phyloP scores from a whole-genome alignment of 1,140 invertebrate genomes.

The Cherax destructor region DNA sequence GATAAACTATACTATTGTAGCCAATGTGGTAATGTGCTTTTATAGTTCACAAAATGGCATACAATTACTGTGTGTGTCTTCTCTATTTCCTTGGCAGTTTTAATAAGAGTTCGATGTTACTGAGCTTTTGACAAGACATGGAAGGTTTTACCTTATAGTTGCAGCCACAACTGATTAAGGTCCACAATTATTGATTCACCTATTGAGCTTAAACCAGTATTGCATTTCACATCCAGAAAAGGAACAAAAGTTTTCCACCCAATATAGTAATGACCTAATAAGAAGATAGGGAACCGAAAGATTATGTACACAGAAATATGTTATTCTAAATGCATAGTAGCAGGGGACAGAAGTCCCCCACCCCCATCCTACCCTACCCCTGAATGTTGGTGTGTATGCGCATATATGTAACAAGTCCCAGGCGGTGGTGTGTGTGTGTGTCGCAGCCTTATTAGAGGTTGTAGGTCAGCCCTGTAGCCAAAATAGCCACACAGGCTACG shows the following conservation, averaged over 20 bases:
- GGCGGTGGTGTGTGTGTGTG: slow-evolving; percentile 37
- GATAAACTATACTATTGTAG: slow-evolving; percentile 56
- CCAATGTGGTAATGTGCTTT: slow-evolving; percentile 64
- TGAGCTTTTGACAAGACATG: slow-evolving; percentile 6
- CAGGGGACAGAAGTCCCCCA: slow-evolving; percentile 30
- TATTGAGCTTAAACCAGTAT: slow-evolving; percentile 54
- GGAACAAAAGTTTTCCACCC: slow-evolving; percentile 36
- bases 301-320: slow-evolving; percentile 38
- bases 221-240: slow-evolving; percentile 51
- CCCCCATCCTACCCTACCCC: slow-evolving; percentile 31
- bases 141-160: slow-evolving; percentile 7
- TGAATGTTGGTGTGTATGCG: slow-evolving; percentile 56
- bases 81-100: slow-evolving; percentile 42
- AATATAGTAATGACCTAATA: slow-evolving; percentile 32
- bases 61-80: slow-evolving; percentile 47
- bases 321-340: slow-evolving; percentile 51
- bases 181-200: slow-evolving; percentile 44
- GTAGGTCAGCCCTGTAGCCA: slow-evolving; percentile 32
- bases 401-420: slow-evolving; percentile 40
- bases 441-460: slow-evolving; percentile 45
- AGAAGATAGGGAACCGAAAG: slow-evolving; percentile 50
- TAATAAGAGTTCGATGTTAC: slow-evolving; percentile 30
- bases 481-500: slow-evolving; percentile 3
- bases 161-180: slow-evolving; percentile 34
- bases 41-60: slow-evolving; percentile 56